Conservation (phyloP, 35 echinoderm and acorn worm species). For the Hemicentrotus pulcherrimus region DNA sequence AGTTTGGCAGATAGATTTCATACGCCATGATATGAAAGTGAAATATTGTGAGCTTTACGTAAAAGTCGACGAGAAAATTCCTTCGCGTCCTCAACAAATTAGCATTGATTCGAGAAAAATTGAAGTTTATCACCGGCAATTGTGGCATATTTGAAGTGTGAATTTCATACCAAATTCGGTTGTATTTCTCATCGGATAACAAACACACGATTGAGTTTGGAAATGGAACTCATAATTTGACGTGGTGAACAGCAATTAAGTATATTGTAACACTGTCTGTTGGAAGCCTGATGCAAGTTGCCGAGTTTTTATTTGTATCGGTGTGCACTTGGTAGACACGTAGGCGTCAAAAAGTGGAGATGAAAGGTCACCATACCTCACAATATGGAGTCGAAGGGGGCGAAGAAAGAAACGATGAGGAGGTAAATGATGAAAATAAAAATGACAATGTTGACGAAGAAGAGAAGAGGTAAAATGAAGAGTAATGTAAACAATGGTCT, state of each 20-base stretch:
- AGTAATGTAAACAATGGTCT: not conserved
- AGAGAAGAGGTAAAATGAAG: not conserved
- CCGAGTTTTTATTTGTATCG: not conserved
- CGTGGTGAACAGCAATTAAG: constrained; percentile 16
- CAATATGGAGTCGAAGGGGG: not conserved
- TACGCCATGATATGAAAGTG: not conserved
- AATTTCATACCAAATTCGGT: constrained; percentile 3
- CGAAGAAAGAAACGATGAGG: not conserved
- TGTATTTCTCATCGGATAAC: not conserved
- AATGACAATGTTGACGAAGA: not conserved
- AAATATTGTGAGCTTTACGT: not conserved
- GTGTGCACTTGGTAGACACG: not conserved
- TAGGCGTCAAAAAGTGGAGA: not conserved
- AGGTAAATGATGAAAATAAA: not conserved
- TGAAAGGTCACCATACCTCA: not conserved
- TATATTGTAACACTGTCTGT: not conserved
- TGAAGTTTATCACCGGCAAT: not conserved
- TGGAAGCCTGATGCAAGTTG: not conserved
- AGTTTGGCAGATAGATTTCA: too few relatives aligned
- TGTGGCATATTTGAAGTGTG: constrained; percentile 10
- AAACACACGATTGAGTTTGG: constrained; percentile 4
- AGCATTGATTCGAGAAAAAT: not conserved
- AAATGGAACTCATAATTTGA: constrained; percentile 13
- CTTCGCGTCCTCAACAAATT: not conserved
- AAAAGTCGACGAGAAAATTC: not conserved